Percentiles rank a stretch among this genome's conserved stretches.
Evolutionary conservation across 1,140 invertebrate species (phyloP).

Genomic region (Macrosteles quadrilineatus): DNA sequence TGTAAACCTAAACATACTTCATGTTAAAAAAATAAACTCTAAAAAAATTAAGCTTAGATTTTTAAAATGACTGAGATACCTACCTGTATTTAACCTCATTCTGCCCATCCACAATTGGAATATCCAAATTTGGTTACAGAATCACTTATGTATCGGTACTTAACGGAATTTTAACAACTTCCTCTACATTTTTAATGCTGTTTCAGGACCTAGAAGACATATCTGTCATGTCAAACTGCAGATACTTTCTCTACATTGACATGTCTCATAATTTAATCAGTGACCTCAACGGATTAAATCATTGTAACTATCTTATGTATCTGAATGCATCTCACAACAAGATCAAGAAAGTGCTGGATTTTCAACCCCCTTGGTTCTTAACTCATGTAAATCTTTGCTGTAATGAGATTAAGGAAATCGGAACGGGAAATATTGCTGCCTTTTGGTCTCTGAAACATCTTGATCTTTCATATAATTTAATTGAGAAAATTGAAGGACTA

Average conservation of each 20-base stretch:
- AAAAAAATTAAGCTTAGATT: too few species aligned
- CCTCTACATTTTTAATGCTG: neutral
- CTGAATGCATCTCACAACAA: slow-evolving; percentile 35
- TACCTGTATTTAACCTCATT: too few species aligned
- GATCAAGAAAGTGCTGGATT: slow-evolving; percentile 14
- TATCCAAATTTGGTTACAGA: too few species aligned
- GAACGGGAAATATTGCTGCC: slow-evolving; percentile 20
- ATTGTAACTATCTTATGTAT: slow-evolving; percentile 31
- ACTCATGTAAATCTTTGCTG: slow-evolving; percentile 33
- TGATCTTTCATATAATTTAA: slow-evolving; percentile 36
- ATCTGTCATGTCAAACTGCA: neutral
- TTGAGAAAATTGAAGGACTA: slow-evolving; percentile 25
- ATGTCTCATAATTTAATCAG: slow-evolving; percentile 30
- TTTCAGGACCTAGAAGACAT: slow-evolving; percentile 4
- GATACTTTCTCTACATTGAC: slow-evolving; percentile 34
- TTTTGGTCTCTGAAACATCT: slow-evolving; percentile 33
- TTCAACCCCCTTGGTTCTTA: slow-evolving; percentile 29
- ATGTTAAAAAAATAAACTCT: too few species aligned
- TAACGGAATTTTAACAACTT: too few species aligned
- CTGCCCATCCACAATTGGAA: too few species aligned
- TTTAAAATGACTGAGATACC: too few species aligned
- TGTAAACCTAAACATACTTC: too few species aligned
- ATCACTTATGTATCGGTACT: too few species aligned
- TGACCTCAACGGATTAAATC: slow-evolving; percentile 15
- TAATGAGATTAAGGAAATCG: slow-evolving; percentile 35